Evolutionary conservation across 2,797 vertebrate species (phyloP).

Genomic region (Smutsia temminckii): DNA sequence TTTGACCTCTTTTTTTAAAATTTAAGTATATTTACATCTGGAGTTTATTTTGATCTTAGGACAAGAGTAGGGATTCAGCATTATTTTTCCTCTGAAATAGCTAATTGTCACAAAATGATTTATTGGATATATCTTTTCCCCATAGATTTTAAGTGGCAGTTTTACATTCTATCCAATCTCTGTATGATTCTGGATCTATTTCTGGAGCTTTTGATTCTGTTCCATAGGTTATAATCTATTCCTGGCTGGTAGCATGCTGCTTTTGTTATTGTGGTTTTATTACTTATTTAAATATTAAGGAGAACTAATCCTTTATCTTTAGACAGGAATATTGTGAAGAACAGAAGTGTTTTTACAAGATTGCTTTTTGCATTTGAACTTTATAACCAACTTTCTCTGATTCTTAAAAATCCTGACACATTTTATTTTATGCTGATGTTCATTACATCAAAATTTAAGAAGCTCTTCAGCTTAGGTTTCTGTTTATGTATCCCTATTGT

Average conservation of each 20-base stretch:
- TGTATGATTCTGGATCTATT: background rate
- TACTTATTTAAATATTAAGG: background rate
- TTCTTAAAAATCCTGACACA: background rate
- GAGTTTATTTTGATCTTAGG: constrained; percentile 37
- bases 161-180: background rate
- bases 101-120: constrained; percentile 9
- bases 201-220: background rate
- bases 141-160: background rate
- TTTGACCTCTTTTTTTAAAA: background rate
- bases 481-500: background rate
- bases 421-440: background rate
- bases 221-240: background rate
- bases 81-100: background rate
- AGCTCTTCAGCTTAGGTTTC: background rate
- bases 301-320: background rate
- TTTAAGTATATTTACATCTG: background rate
- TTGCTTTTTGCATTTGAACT: background rate
- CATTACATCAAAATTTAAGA: background rate
- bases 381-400: background rate
- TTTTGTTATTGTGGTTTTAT: constrained; percentile 7
- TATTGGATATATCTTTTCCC: background rate
- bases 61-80: background rate
- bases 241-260: background rate
- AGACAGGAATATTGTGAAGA: background rate
- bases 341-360: background rate